Evolutionary conservation across 2,797 vertebrate species (phyloP).

Genomic region (Muraenolepis orangiensis): DNA sequence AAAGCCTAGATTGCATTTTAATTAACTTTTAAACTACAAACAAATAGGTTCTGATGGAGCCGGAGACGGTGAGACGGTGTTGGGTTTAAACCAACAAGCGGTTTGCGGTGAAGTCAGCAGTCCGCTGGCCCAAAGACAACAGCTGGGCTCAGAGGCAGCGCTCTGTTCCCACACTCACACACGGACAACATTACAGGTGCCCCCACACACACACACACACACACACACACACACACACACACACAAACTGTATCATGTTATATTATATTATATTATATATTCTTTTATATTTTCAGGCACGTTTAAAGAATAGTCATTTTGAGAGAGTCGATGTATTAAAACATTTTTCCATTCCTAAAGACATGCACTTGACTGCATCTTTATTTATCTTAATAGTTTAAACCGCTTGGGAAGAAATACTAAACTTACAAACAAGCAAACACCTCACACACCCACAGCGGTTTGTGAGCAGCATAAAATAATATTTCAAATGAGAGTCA

Average conservation of each 20-base stretch:
- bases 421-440: no score
- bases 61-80: conserved; percentile 62
- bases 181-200: conserved; percentile 54
- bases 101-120: conserved; percentile 63
- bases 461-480: no score
- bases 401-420: no score
- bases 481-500: no score
- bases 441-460: no score
- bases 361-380: no score
- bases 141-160: conserved; percentile 68
- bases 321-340: no score
- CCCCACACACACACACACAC: conserved; percentile 11
- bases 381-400: no score
- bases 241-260: no score
- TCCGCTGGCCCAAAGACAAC: conserved; percentile 77
- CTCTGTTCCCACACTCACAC: conserved; percentile 76
- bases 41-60: conserved; percentile 76
- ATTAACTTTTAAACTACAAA: conserved; percentile 77
- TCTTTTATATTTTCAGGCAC: no score
- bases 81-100: conserved; percentile 83
- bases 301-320: no score
- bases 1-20: conserved; percentile 72
- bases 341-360: no score
- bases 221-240: neutral
- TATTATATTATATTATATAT: neutral